Percentiles rank a stretch among this genome's conserved stretches.
These are phyloP conservation scores for Conger conger DNA, from an alignment of 2,113 vertebrate species.

Conservation along the genomic window DNA sequence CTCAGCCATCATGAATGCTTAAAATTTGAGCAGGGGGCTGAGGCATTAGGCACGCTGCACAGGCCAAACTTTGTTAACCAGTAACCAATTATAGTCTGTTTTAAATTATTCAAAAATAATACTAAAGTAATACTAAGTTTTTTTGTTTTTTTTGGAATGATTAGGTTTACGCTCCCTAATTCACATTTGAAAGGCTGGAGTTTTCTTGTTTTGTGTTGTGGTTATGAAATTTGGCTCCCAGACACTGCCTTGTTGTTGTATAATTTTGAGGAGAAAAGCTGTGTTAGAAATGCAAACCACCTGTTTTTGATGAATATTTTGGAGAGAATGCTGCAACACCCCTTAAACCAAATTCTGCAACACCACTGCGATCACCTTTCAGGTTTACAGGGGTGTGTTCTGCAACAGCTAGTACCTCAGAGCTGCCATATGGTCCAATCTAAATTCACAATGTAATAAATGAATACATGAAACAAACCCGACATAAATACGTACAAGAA, in stretches of 20 bases:
- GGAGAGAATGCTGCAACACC: slow-evolving; percentile 11
- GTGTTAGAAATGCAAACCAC: slow-evolving; percentile 39
- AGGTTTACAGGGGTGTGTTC: neutral
- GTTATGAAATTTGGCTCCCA: slow-evolving; percentile 16
- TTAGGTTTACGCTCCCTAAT: neutral
- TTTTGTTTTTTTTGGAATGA: neutral
- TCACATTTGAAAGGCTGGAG: neutral
- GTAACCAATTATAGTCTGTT: neutral
- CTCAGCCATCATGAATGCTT: slow-evolving; percentile 58
- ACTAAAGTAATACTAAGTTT: neutral
- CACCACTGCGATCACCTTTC: neutral
- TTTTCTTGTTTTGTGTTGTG: slow-evolving; percentile 1
- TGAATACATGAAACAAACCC: neutral
- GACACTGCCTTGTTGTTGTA: slow-evolving; percentile 15
- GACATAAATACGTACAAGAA: neutral
- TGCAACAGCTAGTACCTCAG: neutral
- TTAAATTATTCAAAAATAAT: neutral
- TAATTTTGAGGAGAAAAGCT: slow-evolving; percentile 20
- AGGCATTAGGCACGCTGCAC: neutral
- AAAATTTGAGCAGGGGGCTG: slow-evolving; percentile 34
- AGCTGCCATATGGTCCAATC: neutral
- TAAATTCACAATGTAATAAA: neutral
- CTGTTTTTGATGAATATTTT: slow-evolving; percentile 29
- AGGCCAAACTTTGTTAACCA: neutral
- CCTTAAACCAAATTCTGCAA: neutral